Evolutionary conservation across 2,113 vertebrate species (phyloP).

Genomic region (Megaceryle torquata): DNA sequence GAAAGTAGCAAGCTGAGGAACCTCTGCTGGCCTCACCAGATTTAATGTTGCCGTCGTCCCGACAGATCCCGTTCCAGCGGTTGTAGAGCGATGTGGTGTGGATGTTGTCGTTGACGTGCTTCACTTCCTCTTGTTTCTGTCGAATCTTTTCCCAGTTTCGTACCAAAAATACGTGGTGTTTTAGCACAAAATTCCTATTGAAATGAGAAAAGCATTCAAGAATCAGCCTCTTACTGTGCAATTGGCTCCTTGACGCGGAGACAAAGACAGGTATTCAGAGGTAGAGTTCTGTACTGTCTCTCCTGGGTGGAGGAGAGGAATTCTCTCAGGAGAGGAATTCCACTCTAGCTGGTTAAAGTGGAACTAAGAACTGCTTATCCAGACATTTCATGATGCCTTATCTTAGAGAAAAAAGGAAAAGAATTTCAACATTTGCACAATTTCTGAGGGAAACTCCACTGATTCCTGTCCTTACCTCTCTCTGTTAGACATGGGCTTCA

Average conservation of each 20-base stretch:
- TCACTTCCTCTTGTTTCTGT: slow-evolving; percentile 93
- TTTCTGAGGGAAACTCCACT: neutral
- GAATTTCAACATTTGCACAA: neutral
- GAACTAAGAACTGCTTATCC: neutral
- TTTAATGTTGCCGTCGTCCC: slow-evolving; percentile 85
- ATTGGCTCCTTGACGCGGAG: fast-evolving
- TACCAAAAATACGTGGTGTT: slow-evolving; percentile 92
- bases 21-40: slow-evolving; percentile 79
- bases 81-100: slow-evolving; percentile 82
- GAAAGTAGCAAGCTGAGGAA: neutral
- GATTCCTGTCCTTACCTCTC: slow-evolving; percentile 79
- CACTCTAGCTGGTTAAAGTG: neutral
- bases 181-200: slow-evolving; percentile 95
- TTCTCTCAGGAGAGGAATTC: neutral
- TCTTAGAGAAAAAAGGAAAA: neutral
- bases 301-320: neutral
- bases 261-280: neutral
- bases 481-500: slow-evolving; percentile 99
- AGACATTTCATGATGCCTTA: neutral
- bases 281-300: neutral
- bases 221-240: neutral
- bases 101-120: slow-evolving; percentile 79
- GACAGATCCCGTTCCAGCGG: slow-evolving; percentile 92
- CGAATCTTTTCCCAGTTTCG: slow-evolving; percentile 97
- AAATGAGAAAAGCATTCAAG: neutral